Conservation (phyloP, 2,797 vertebrate genomes). For the Ibycter americanus region DNA sequence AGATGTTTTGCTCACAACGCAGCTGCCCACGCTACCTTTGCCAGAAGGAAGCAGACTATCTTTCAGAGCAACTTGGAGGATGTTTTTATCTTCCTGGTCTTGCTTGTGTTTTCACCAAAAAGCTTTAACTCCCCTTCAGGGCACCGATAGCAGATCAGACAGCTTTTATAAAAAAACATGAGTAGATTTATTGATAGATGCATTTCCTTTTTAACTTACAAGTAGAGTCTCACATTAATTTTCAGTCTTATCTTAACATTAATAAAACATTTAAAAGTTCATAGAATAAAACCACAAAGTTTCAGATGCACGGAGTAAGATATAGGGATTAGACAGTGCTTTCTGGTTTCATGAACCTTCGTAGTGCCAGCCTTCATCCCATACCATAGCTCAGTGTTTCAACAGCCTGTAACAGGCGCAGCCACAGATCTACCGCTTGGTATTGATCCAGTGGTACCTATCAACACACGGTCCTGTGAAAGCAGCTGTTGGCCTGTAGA, state of each 20-base stretch:
- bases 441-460: constrained; percentile 95
- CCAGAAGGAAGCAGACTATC: background rate
- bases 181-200: constrained; percentile 48
- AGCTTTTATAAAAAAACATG: background rate
- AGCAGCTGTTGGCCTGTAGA: constrained; percentile 66
- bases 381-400: background rate
- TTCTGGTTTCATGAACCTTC: background rate
- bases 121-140: background rate
- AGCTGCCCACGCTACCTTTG: background rate
- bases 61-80: background rate
- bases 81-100: background rate
- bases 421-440: constrained; percentile 65
- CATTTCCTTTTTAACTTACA: constrained; percentile 56
- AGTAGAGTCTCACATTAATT: background rate
- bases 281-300: background rate
- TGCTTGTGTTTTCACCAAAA: background rate
- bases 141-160: background rate
- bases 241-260: background rate
- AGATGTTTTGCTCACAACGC: background rate
- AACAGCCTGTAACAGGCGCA: background rate
- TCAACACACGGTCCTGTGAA: constrained; percentile 83
- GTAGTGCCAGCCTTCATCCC: background rate
- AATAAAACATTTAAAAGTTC: constrained; percentile 33
- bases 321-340: background rate
- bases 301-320: background rate